These are phyloP conservation scores for Dicyrtomina minuta DNA, from an alignment of 2,888 invertebrate genomes.

Conservation along the genomic window DNA sequence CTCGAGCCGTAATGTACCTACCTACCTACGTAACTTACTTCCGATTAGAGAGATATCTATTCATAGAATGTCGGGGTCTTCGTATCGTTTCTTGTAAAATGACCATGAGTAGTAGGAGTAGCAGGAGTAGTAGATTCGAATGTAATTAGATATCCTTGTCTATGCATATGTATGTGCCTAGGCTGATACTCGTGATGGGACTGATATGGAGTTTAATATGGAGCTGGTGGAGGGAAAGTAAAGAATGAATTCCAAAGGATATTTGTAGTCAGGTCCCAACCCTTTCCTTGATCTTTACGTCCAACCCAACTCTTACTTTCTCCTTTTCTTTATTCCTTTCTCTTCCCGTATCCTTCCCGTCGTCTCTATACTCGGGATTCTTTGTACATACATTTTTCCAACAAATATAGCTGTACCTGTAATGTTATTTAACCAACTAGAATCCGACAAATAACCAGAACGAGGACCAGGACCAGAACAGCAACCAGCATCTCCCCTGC, in stretches of 20 bases:
- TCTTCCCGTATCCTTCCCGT: not conserved
- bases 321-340: not conserved
- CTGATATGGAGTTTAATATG: not conserved
- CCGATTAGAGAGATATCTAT: no score
- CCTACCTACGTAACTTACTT: no score
- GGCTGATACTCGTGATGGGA: no score
- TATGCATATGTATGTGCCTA: not conserved
- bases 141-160: not conserved
- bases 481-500: not conserved
- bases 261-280: constrained; percentile 18
- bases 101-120: no score
- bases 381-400: not conserved
- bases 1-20: no score
- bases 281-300: constrained; percentile 12
- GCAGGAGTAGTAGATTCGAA: no score
- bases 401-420: not conserved
- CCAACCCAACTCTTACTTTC: not conserved
- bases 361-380: not conserved
- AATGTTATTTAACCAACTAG: not conserved
- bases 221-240: not conserved
- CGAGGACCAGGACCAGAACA: no score
- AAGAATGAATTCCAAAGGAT: not conserved
- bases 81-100: no score
- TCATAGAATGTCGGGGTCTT: no score
- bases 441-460: not conserved